These are phyloP conservation scores for Melangyna quadrimaculata DNA, from an alignment of 2,888 invertebrate genomes.

Conservation along the genomic window DNA sequence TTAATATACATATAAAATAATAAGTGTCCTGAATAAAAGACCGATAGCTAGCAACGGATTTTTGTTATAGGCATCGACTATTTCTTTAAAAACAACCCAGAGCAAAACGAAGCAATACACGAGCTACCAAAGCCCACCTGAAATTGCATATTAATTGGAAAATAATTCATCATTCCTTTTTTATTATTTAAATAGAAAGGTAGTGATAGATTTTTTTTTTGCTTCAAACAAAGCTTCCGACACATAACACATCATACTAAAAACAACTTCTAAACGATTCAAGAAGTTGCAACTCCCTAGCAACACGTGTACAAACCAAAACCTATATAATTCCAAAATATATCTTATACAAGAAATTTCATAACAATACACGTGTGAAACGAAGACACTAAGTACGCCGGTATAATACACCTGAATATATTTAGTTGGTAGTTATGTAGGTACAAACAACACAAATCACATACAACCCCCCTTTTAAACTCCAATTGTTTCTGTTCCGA, in stretches of 20 bases:
- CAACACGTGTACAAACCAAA: conserved; percentile 43
- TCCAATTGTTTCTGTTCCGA: not conserved
- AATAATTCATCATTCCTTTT: too few relatives aligned
- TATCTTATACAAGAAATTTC: not conserved
- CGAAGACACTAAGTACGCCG: conserved; percentile 20
- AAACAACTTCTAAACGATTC: not conserved
- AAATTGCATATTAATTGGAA: too few relatives aligned
- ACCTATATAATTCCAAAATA: not conserved
- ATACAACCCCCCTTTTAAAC: not conserved
- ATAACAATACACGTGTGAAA: conserved; percentile 21
- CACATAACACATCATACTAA: not conserved
- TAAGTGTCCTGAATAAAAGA: too few relatives aligned
- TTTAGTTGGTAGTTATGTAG: not conserved
- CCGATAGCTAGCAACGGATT: too few relatives aligned
- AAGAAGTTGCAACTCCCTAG: conserved; percentile 31
- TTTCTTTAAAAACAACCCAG: too few relatives aligned
- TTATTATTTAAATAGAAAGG: too few relatives aligned
- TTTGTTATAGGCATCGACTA: too few relatives aligned
- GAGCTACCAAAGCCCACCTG: too few relatives aligned
- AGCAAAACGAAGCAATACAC: too few relatives aligned
- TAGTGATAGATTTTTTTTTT: too few relatives aligned
- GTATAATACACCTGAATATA: conserved; percentile 15
- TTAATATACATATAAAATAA: too few relatives aligned
- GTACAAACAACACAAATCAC: conserved; percentile 14
- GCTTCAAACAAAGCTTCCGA: not conserved